phyloP scores from a whole-genome alignment of 2,797 vertebrate genomes.

The Gorsachius magnificus region DNA sequence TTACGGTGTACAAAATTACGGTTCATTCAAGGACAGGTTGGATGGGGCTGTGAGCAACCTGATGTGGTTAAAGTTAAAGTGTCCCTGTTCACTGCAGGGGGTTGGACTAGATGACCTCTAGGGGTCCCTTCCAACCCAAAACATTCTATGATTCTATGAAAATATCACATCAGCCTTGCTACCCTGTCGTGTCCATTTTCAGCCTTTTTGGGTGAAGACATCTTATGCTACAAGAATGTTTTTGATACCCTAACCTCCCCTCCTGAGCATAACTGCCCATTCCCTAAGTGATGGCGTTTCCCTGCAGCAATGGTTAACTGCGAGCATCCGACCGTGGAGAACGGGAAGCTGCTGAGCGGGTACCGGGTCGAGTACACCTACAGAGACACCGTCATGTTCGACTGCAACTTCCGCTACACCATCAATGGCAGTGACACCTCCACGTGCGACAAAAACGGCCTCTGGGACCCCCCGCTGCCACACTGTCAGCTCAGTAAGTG shows the following conservation, averaged over 20 bases:
- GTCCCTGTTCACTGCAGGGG: too few relatives aligned
- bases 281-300: neutral
- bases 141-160: neutral
- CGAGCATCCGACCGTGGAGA: neutral
- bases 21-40: too few relatives aligned
- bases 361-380: neutral
- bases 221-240: accelerated
- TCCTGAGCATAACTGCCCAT: neutral
- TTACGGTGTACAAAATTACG: neutral
- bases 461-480: slow-evolving; percentile 7
- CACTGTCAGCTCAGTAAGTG: slow-evolving; percentile 46
- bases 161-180: accelerated
- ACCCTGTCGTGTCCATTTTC: accelerated
- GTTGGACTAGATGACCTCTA: too few relatives aligned
- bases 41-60: too few relatives aligned
- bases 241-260: accelerated
- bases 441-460: neutral
- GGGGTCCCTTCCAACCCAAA: too few relatives aligned
- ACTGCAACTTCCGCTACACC: neutral
- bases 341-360: neutral
- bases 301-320: neutral
- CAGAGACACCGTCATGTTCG: neutral
- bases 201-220: neutral
- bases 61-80: too few relatives aligned
- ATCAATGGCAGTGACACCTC: neutral